These are phyloP conservation scores for Tribolium freemani DNA, from an alignment of 2,888 invertebrate species.

Conservation along the genomic window DNA sequence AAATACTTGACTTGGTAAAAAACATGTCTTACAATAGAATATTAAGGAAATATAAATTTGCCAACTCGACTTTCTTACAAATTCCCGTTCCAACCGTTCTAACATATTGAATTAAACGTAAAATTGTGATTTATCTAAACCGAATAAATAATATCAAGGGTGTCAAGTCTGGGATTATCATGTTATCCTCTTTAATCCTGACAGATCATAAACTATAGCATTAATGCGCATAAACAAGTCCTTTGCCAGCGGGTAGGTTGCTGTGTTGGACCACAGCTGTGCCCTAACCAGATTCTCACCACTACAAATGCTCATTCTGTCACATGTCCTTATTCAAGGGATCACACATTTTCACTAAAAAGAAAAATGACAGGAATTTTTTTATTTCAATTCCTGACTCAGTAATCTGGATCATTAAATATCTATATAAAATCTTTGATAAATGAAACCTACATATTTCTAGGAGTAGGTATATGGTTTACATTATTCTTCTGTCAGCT, in stretches of 20 bases:
- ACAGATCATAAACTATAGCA: slow-evolving; percentile 53
- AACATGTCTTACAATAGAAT: background rate
- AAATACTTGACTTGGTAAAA: slow-evolving; percentile 20
- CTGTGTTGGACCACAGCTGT: slow-evolving; percentile 39
- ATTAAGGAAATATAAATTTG: background rate
- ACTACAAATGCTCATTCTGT: slow-evolving; percentile 15
- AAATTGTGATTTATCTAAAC: slow-evolving; percentile 1
- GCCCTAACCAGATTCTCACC: slow-evolving; percentile 32
- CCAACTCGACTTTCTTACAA: background rate
- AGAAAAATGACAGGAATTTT: background rate
- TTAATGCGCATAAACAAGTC: slow-evolving; percentile 56
- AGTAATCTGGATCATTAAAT: background rate
- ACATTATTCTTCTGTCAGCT: slow-evolving; percentile 38
- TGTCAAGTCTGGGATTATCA: slow-evolving; percentile 58
- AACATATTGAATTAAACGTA: slow-evolving; percentile 1
- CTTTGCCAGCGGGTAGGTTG: slow-evolving; percentile 55
- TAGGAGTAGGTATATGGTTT: slow-evolving; percentile 1
- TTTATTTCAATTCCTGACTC: background rate
- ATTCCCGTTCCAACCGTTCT: background rate
- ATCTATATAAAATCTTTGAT: slow-evolving; percentile 14
- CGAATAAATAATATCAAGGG: slow-evolving; percentile 50
- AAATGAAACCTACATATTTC: slow-evolving; percentile 26
- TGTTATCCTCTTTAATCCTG: slow-evolving; percentile 59
- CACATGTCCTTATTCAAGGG: background rate
- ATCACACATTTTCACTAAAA: background rate